These are phyloP conservation scores for Mirza zaza DNA, from an alignment of 2,113 vertebrate genomes.

Conservation along the genomic window DNA sequence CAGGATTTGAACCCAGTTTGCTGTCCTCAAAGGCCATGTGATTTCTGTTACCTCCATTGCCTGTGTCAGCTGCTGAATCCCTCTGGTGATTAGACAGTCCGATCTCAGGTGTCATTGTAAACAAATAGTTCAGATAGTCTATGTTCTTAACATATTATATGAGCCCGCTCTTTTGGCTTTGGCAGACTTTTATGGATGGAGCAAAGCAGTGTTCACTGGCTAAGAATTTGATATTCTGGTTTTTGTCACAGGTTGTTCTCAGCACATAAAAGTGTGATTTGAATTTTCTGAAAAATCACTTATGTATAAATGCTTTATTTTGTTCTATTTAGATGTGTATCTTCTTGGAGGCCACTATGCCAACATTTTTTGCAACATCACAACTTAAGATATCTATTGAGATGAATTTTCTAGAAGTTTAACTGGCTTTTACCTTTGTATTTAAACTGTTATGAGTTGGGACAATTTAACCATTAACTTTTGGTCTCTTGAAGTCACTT, in stretches of 20 bases:
- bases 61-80: accelerated
- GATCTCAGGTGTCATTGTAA: not conserved
- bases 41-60: not conserved
- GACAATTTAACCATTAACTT: not conserved
- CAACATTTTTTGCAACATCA: not conserved
- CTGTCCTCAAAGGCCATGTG: not conserved
- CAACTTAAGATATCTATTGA: not conserved
- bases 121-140: not conserved
- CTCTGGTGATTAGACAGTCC: accelerated
- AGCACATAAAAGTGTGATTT: too few species aligned
- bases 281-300: not conserved
- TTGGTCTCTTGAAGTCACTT: not conserved
- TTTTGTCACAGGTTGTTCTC: not conserved
- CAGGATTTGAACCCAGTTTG: not conserved
- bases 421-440: not conserved
- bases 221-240: not conserved
- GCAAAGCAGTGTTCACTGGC: not conserved
- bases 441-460: not conserved
- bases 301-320: not conserved
- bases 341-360: not conserved
- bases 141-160: not conserved
- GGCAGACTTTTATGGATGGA: not conserved
- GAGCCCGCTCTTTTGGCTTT: not conserved
- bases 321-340: not conserved
- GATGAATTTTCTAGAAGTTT: not conserved